phyloP scores from a whole-genome alignment of 2,888 invertebrate species.

The Rhyacophila evoluta region DNA sequence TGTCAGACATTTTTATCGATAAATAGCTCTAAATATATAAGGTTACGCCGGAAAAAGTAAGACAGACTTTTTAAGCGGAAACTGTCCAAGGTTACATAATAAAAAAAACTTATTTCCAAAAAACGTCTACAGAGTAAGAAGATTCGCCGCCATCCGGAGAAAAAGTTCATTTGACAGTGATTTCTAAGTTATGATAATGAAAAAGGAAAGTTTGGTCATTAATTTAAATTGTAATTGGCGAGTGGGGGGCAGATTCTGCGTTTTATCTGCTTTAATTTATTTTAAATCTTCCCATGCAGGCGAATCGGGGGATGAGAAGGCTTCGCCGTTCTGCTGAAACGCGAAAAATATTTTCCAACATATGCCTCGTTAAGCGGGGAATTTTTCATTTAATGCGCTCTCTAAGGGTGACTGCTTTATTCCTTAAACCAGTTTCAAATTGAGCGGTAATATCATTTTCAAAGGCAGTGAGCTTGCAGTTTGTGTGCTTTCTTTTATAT shows the following conservation, averaged over 20 bases:
- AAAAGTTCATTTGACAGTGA: constrained; percentile 41
- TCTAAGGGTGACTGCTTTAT: neutral
- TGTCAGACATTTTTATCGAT: too few relatives aligned
- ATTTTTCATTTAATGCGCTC: constrained; percentile 7
- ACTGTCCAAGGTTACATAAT: neutral
- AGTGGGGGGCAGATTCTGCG: constrained; percentile 34
- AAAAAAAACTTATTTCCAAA: neutral
- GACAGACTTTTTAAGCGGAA: neutral
- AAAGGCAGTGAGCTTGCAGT: neutral
- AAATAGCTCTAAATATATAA: too few relatives aligned
- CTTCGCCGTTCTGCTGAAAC: neutral
- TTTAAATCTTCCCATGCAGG: constrained; percentile 40
- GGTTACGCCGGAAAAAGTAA: too few relatives aligned
- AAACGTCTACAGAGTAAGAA: neutral
- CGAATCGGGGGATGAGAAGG: neutral
- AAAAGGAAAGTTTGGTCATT: constrained; percentile 50
- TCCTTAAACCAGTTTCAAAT: neutral
- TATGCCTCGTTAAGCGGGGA: constrained; percentile 1
- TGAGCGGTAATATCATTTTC: neutral
- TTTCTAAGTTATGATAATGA: constrained; percentile 51
- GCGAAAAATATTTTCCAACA: constrained; percentile 6
- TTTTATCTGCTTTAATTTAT: constrained; percentile 43
- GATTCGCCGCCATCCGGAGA: neutral
- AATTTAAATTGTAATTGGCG: constrained; percentile 51
- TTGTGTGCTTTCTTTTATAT: too few relatives aligned